Conservation (phyloP, 1,140 invertebrate species). For the Camponotus vicinus region DNA sequence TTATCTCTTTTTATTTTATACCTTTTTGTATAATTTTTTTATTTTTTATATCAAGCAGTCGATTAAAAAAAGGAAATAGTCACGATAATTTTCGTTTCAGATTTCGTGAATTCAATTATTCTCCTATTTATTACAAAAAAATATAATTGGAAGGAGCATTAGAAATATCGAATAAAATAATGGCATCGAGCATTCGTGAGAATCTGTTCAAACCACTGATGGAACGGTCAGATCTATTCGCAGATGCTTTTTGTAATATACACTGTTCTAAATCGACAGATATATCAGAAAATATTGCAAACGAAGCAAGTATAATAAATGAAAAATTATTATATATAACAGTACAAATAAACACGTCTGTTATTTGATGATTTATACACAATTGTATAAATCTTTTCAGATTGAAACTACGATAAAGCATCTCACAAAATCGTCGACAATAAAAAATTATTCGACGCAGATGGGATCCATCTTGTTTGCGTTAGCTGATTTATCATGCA, state of each 20-base stretch:
- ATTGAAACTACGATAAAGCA: not conserved
- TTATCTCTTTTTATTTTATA: not conserved
- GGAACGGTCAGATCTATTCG: constrained; percentile 25
- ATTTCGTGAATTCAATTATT: not conserved
- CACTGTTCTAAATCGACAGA: not conserved
- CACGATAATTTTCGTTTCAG: not conserved
- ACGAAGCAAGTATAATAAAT: constrained; percentile 7
- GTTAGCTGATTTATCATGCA: not conserved
- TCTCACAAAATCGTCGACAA: not conserved
- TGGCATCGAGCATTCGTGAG: not conserved
- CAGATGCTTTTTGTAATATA: not conserved
- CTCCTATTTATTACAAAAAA: not conserved
- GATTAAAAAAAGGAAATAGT: not conserved
- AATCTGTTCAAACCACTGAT: not conserved
- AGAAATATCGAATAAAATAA: not conserved
- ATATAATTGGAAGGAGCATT: constrained; percentile 37
- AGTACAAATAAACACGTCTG: not conserved
- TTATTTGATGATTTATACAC: not conserved
- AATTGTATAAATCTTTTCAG: constrained; percentile 17
- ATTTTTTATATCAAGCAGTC: not conserved
- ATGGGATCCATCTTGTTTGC: not conserved
- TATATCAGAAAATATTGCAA: not conserved
- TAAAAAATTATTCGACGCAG: constrained; percentile 7
- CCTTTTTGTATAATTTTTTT: not conserved
- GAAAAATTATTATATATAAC: not conserved